Conservation (phyloP, 2,888 invertebrate species). For the Leptopilina drosophilae region DNA sequence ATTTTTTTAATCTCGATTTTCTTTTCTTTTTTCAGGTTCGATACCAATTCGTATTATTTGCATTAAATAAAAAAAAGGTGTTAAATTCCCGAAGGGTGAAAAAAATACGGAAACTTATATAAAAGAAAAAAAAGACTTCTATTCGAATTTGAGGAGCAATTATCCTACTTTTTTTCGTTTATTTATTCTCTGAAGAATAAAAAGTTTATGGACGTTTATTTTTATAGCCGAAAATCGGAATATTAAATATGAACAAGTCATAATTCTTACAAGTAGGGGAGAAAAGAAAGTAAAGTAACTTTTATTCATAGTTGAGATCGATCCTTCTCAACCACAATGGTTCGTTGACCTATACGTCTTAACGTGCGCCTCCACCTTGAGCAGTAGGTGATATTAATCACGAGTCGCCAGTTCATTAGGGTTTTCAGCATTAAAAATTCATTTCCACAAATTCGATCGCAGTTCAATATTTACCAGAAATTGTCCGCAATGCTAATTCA, state of each 20-base stretch:
- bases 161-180: no score
- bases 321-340: conserved; percentile 32
- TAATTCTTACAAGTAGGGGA: conserved; percentile 60
- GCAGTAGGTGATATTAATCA: conserved; percentile 10
- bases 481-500: no score
- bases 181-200: neutral
- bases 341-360: conserved; percentile 30
- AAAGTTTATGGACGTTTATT: neutral
- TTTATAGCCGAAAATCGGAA: neutral
- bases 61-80: no score
- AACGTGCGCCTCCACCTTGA: neutral
- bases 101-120: neutral
- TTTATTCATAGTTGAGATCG: conserved; percentile 40
- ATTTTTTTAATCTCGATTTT: conserved; percentile 15
- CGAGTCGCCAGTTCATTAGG: neutral
- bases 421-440: neutral
- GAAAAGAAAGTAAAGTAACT: conserved; percentile 29
- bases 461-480: no score
- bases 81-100: no score
- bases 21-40: no score
- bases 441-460: neutral
- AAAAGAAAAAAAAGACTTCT: neutral
- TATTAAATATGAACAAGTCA: conserved; percentile 22
- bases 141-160: no score
- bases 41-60: no score